Percentiles rank a stretch among this genome's conserved stretches.
phyloP scores from a whole-genome alignment of 2,113 vertebrate species.

The Thamnaconus septentrionalis region DNA sequence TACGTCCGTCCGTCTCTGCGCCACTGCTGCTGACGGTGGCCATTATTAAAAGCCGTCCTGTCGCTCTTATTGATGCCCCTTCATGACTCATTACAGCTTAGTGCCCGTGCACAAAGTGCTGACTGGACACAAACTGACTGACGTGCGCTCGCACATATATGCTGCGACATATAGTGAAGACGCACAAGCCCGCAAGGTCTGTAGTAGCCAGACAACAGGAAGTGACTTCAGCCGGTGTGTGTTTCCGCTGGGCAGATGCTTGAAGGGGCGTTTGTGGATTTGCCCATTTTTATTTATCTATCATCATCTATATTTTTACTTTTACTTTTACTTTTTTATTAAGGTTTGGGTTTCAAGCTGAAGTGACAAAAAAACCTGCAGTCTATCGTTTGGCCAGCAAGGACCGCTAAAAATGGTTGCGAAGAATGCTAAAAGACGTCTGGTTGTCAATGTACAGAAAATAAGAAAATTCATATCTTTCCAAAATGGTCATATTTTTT shows the following conservation, averaged over 20 bases:
- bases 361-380: too few species aligned
- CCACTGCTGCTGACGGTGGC: conserved; percentile 38
- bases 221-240: too few species aligned
- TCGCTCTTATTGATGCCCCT: conserved; percentile 61
- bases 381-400: too few species aligned
- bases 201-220: not conserved
- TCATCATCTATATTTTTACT: too few species aligned
- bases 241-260: too few species aligned
- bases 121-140: conserved; percentile 46
- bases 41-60: conserved; percentile 61
- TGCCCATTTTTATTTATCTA: not conserved
- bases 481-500: too few species aligned
- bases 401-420: too few species aligned
- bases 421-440: too few species aligned
- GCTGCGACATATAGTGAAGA: conserved; percentile 7
- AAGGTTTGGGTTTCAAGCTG: too few species aligned
- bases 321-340: too few species aligned
- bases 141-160: not conserved
- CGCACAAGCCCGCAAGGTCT: not conserved
- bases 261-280: not conserved
- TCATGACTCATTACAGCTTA: conserved; percentile 66
- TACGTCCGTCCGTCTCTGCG: conserved; percentile 1
- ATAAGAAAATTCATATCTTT: too few species aligned
- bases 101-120: conserved; percentile 53
- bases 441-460: too few species aligned